phyloP scores from a whole-genome alignment of 2,113 vertebrate species.

The Podarcis raffonei region DNA sequence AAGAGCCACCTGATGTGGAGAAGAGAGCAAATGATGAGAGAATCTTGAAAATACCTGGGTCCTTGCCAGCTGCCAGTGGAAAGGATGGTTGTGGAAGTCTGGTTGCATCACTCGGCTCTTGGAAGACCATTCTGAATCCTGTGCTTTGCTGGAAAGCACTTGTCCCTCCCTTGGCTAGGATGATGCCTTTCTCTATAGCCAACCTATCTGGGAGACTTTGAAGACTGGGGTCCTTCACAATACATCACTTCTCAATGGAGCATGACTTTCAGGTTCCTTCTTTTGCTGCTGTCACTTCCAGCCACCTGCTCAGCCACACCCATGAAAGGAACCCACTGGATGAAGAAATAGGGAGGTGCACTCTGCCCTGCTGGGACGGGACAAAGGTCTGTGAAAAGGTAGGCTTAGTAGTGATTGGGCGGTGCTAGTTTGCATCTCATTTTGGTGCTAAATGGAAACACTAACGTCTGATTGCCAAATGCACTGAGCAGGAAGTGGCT shows the following conservation, averaged over 20 bases:
- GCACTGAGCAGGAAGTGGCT: neutral
- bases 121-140: neutral
- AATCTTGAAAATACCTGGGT: neutral
- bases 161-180: neutral
- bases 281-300: neutral
- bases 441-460: neutral
- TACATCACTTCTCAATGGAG: neutral
- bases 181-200: neutral
- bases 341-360: neutral
- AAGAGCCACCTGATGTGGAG: neutral
- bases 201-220: neutral
- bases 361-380: neutral
- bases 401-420: too few relatives aligned
- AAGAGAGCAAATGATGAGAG: neutral
- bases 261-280: neutral
- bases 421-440: neutral
- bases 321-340: neutral
- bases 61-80: neutral
- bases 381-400: neutral
- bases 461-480: neutral
- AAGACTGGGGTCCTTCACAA: neutral
- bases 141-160: neutral
- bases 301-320: neutral
- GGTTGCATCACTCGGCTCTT: neutral
- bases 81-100: neutral